Conservation (phyloP, 1,140 invertebrate genomes). For the Popillia japonica region DNA sequence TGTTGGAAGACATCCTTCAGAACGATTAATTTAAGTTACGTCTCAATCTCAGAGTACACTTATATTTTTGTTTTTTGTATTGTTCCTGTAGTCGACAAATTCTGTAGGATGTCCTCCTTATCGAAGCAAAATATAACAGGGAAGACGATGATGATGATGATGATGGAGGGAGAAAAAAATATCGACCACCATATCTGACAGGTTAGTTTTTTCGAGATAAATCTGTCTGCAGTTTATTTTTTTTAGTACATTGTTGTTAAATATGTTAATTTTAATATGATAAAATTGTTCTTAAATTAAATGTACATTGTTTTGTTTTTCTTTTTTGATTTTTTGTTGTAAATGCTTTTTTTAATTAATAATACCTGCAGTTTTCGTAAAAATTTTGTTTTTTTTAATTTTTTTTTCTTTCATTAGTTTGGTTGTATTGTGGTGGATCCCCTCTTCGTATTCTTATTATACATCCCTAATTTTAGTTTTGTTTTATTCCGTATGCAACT, state of each 20-base stretch:
- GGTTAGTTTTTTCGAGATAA: constrained; percentile 41
- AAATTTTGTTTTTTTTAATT: constrained; percentile 69
- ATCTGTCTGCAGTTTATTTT: constrained; percentile 45
- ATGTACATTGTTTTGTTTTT: constrained; percentile 75
- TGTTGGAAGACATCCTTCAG: constrained; percentile 44
- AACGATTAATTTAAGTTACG: constrained; percentile 55
- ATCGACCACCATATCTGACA: constrained; percentile 3
- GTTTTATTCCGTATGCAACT: neutral
- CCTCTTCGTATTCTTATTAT: neutral
- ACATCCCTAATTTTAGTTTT: neutral
- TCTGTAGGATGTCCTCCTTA: constrained; percentile 3
- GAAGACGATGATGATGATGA: too few species aligned
- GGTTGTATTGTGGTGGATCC: constrained; percentile 38
- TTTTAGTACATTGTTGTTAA: constrained; percentile 66
- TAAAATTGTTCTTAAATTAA: constrained; percentile 75
- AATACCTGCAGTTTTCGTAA: constrained; percentile 72
- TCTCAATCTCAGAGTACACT: constrained; percentile 53
- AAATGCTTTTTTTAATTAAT: constrained; percentile 73
- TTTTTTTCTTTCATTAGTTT: constrained; percentile 49
- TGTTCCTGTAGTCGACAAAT: constrained; percentile 52
- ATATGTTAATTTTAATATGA: constrained; percentile 67
- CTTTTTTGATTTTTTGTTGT: constrained; percentile 72
- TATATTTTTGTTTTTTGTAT: constrained; percentile 54
- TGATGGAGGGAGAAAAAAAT: too few species aligned
- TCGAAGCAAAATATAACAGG: too few species aligned